Percentiles rank a stretch among this genome's conserved stretches.
phyloP scores from a whole-genome alignment of 1,140 invertebrate species.

The Liolophura sinensis region DNA sequence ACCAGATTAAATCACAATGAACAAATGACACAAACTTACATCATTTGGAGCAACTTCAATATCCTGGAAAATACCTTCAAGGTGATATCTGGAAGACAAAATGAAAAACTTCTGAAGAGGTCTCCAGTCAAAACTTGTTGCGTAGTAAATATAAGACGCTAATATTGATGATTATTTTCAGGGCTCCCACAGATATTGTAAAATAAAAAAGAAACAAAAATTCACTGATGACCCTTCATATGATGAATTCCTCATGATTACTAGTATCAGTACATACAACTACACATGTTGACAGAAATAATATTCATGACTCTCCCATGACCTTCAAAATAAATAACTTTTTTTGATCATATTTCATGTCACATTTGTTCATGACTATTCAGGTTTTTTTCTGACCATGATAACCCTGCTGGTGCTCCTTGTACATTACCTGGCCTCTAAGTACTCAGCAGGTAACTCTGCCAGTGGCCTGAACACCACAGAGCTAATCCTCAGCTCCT shows the following conservation, averaged over 20 bases:
- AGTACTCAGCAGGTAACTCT: slow-evolving; percentile 74
- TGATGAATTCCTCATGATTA: too few species aligned
- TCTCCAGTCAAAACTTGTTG: too few species aligned
- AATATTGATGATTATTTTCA: too few species aligned
- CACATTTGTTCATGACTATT: slow-evolving; percentile 17
- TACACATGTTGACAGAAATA: too few species aligned
- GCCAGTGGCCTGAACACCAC: slow-evolving; percentile 39
- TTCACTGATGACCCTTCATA: too few species aligned
- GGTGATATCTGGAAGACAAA: slow-evolving; percentile 36
- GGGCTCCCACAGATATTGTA: too few species aligned
- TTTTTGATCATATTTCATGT: slow-evolving; percentile 19
- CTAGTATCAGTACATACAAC: too few species aligned
- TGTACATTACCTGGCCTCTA: slow-evolving; percentile 61
- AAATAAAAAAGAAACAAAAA: neutral
- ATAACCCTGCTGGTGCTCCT: neutral
- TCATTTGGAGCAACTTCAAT: slow-evolving; percentile 41
- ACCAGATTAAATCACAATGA: neutral
- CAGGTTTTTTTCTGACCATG: slow-evolving; percentile 11
- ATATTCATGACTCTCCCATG: too few species aligned
- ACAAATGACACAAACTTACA: slow-evolving; percentile 23
- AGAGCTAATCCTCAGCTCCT: slow-evolving; percentile 64
- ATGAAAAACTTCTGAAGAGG: slow-evolving; percentile 6
- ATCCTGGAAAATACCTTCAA: slow-evolving; percentile 48
- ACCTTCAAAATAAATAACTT: too few species aligned
- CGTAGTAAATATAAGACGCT: too few species aligned